A percentile compares a stretch with the other conserved stretches of the same genome.
Conservation (phyloP, 2,888 invertebrate genomes). For the Ditylenchus weischeri region DNA sequence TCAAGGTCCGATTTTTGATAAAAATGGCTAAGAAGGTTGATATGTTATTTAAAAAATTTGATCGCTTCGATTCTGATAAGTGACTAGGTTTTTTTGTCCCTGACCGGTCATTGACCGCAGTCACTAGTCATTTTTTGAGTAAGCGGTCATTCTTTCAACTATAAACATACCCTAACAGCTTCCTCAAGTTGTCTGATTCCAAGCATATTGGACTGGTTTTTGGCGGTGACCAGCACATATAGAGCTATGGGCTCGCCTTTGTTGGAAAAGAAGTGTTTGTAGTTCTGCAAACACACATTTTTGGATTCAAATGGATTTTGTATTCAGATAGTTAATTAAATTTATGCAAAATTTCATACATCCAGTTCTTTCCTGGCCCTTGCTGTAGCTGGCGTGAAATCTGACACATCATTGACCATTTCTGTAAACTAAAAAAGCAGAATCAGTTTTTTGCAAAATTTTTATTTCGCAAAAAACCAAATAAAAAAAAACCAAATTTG, state of each 20-base stretch:
- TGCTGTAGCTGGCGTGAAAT: conserved; percentile 55
- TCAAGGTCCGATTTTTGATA: too few relatives aligned
- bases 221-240: conserved; percentile 51
- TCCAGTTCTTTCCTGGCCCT: conserved; percentile 46
- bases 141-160: too few relatives aligned
- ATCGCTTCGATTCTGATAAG: neutral
- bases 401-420: conserved; percentile 54
- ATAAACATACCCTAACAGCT: conserved; percentile 41
- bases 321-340: too few relatives aligned
- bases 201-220: conserved; percentile 47
- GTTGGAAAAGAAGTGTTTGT: conserved; percentile 50
- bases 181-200: conserved; percentile 48
- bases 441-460: conserved; percentile 15
- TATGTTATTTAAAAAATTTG: neutral
- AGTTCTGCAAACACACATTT: conserved; percentile 37
- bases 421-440: conserved; percentile 44
- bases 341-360: conserved; percentile 24
- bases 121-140: too few relatives aligned
- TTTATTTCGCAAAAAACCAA: too few relatives aligned
- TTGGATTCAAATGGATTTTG: too few relatives aligned
- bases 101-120: neutral
- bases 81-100: neutral
- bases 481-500: too few relatives aligned
- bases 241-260: conserved; percentile 51
- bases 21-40: too few relatives aligned